A percentile compares a stretch with the other conserved stretches of the same genome.
These are phyloP conservation scores for Reinhardtius hippoglossoides DNA, from an alignment of 2,113 vertebrate species.

Conservation along the genomic window DNA sequence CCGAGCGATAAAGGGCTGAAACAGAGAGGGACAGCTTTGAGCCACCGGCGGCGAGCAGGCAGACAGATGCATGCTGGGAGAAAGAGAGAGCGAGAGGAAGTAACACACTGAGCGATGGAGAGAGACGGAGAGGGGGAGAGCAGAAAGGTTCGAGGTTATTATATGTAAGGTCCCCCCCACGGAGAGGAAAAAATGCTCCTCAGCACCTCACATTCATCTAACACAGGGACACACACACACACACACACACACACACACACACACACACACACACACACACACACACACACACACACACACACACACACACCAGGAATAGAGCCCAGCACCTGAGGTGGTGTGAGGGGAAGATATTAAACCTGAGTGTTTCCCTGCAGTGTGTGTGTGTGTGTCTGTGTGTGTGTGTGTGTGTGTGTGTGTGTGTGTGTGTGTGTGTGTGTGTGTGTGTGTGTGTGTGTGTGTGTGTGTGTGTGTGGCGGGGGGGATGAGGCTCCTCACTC, in stretches of 20 bases:
- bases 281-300: background rate
- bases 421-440: no score
- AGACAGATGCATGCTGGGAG: conserved; percentile 22
- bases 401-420: no score
- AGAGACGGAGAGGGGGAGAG: background rate
- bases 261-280: conserved; percentile 8
- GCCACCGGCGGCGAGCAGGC: no score
- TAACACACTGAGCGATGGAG: background rate
- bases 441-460: no score
- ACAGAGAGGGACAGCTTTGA: no score
- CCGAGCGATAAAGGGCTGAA: no score
- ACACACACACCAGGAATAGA: no score
- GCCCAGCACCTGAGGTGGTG: background rate
- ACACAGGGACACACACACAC: conserved; percentile 21
- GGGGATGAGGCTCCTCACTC: no score
- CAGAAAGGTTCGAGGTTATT: conserved; percentile 32
- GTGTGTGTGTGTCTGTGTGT: no score
- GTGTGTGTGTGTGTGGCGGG: no score
- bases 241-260: conserved; percentile 27
- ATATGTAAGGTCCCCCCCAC: conserved; percentile 47
- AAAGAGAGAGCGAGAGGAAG: background rate
- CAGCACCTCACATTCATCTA: conserved; percentile 57
- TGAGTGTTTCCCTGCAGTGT: background rate
- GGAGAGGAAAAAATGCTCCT: conserved; percentile 50
- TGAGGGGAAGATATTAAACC: background rate